phyloP scores from a whole-genome alignment of 2,797 vertebrate species.

The Staurois parvus region DNA sequence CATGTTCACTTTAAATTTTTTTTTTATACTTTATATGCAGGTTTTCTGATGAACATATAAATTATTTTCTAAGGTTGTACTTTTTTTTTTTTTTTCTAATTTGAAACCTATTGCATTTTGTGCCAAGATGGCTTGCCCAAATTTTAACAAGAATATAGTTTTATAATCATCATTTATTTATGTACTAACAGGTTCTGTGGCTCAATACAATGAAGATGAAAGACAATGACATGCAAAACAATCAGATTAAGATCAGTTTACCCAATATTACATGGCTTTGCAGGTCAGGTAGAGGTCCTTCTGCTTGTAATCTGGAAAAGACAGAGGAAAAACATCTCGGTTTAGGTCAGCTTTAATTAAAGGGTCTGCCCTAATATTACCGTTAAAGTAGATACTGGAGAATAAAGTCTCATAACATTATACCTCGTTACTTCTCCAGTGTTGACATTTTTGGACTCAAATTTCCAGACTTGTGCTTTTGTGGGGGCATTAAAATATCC shows the following conservation, averaged over 20 bases:
- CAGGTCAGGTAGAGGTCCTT: conserved; percentile 30
- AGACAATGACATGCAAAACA: conserved; percentile 44
- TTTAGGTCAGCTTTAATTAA: not conserved
- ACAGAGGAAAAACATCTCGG: not conserved
- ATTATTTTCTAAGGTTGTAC: too few relatives aligned
- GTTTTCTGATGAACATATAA: too few relatives aligned
- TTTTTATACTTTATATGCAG: too few relatives aligned
- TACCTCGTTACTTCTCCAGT: too few relatives aligned
- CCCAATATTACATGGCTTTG: conserved; percentile 12
- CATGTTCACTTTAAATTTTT: too few relatives aligned
- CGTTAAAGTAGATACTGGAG: too few relatives aligned
- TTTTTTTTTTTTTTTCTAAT: not conserved
- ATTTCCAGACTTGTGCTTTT: too few relatives aligned
- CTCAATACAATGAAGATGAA: conserved; percentile 42
- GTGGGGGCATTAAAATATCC: too few relatives aligned
- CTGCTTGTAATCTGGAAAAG: conserved; percentile 21
- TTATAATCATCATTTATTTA: conserved; percentile 44
- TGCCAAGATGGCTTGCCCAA: not conserved
- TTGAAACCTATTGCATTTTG: not conserved
- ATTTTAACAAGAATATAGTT: conserved; percentile 23
- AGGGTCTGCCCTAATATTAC: too few relatives aligned
- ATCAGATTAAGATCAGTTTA: conserved; percentile 53
- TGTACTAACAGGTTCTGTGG: conserved; percentile 39
- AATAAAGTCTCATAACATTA: too few relatives aligned
- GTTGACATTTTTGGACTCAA: too few relatives aligned